phyloP scores from a whole-genome alignment of 2,888 invertebrate genomes.

The Campoletis raptor region DNA sequence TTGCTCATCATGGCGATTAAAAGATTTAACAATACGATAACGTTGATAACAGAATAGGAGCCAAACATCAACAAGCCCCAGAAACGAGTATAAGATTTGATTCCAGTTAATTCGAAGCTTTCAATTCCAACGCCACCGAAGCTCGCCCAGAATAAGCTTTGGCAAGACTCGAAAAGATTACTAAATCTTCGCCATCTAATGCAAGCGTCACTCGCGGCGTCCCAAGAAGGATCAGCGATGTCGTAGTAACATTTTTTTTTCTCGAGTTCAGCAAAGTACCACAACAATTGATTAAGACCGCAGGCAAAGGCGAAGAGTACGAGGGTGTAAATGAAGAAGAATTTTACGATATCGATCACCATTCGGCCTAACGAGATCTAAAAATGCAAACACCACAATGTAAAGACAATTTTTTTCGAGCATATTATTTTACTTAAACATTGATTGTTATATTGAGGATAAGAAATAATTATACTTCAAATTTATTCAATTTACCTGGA shows the following conservation, averaged over 20 bases:
- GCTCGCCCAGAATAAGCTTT: constrained; percentile 98
- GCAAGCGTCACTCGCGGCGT: constrained; percentile 91
- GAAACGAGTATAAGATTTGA: constrained; percentile 96
- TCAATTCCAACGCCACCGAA: constrained; percentile 96
- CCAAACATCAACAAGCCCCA: constrained; percentile 99
- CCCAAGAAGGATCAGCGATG: constrained; percentile 92
- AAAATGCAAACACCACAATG: constrained; percentile 85
- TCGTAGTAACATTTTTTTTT: constrained; percentile 91
- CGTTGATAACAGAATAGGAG: constrained; percentile 97
- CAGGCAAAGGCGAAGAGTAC: constrained; percentile 97
- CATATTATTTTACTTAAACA: not conserved
- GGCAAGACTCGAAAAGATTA: constrained; percentile 97
- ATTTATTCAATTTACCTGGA: constrained; percentile 86
- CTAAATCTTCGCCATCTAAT: constrained; percentile 92
- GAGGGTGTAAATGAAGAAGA: constrained; percentile 95
- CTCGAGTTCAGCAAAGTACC: constrained; percentile 97
- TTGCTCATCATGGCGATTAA: constrained; percentile 99
- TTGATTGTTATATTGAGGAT: not conserved
- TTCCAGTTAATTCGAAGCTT: constrained; percentile 94
- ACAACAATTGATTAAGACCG: constrained; percentile 95
- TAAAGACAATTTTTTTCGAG: not conserved
- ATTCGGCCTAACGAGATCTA: constrained; percentile 96
- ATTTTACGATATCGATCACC: constrained; percentile 96
- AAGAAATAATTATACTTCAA: not conserved
- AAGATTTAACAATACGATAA: constrained; percentile 96